phyloP scores from a whole-genome alignment of 2,797 vertebrate species.

The Alcedo quadribrachys region DNA sequence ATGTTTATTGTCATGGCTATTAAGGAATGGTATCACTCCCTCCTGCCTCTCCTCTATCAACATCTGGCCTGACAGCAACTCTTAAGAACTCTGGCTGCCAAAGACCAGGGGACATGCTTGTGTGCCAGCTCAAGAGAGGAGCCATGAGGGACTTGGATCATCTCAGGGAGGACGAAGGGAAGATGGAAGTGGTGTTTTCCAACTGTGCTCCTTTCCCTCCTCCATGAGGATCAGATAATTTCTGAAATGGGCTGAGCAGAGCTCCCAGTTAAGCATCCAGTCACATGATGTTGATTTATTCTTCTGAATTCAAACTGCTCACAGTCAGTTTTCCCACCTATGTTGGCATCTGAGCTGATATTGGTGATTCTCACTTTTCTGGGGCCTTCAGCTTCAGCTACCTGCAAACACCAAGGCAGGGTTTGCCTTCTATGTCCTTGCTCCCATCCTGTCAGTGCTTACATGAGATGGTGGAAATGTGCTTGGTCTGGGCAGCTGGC shows the following conservation, averaged over 20 bases:
- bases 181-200: not conserved
- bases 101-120: not conserved
- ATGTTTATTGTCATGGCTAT: not conserved
- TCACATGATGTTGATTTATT: not conserved
- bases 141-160: not conserved
- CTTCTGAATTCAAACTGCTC: not conserved
- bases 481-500: not conserved
- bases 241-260: not conserved
- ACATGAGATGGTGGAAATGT: not conserved
- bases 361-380: not conserved
- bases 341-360: not conserved
- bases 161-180: not conserved
- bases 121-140: not conserved
- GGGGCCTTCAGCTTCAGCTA: not conserved
- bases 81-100: not conserved
- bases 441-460: not conserved
- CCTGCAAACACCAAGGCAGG: not conserved
- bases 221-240: not conserved
- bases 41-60: not conserved
- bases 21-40: not conserved
- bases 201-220: not conserved
- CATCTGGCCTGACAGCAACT: not conserved
- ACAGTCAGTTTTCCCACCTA: not conserved
- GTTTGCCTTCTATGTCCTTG: not conserved
- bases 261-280: not conserved